These are phyloP conservation scores for Canis aureus DNA, from an alignment of 2,113 vertebrate genomes.

Conservation along the genomic window DNA sequence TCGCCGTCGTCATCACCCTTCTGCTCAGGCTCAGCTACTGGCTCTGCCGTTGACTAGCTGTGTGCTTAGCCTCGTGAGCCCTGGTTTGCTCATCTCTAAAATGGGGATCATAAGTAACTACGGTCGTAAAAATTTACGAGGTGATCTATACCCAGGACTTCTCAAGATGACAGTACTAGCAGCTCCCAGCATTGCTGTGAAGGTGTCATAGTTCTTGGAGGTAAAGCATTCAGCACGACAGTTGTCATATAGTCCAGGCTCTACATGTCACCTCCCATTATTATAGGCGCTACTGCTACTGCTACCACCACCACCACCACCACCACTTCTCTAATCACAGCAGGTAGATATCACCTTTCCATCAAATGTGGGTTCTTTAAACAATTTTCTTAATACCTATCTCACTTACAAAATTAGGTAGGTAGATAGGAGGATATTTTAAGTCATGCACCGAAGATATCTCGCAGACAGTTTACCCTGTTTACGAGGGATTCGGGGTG, in stretches of 20 bases:
- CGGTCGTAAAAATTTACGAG: neutral
- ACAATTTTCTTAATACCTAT: neutral
- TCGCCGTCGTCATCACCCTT: neutral
- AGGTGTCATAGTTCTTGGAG: neutral
- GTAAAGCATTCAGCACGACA: neutral
- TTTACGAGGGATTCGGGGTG: neutral
- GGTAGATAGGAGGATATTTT: neutral
- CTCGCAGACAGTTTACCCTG: neutral
- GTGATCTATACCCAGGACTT: neutral
- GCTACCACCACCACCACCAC: no score
- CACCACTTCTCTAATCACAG: neutral
- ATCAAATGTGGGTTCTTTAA: neutral
- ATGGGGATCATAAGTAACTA: neutral
- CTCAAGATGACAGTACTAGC: neutral
- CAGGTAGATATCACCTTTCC: neutral
- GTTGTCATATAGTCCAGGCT: neutral
- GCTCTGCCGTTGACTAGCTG: neutral
- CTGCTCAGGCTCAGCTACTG: neutral
- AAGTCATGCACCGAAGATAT: neutral
- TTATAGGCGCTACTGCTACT: neutral
- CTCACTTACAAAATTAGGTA: neutral
- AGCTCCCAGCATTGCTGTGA: neutral
- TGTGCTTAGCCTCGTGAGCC: neutral
- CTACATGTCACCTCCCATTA: neutral
- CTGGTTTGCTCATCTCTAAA: neutral